A percentile compares a stretch with the other conserved stretches of the same genome.
Conservation (phyloP, 2,797 vertebrate genomes). For the Knipowitschia caucasica region DNA sequence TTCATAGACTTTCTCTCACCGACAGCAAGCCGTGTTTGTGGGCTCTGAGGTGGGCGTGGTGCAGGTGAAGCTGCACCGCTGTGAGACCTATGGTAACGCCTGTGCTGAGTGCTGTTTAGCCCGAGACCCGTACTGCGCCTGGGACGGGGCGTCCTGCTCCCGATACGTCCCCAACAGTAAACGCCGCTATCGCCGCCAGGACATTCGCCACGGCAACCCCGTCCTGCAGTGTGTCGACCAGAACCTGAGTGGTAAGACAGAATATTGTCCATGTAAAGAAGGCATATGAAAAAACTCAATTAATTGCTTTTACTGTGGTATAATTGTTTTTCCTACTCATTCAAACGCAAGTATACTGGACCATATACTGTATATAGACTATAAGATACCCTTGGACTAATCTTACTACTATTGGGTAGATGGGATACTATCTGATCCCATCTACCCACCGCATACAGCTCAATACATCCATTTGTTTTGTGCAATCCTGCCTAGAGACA, state of each 20-base stretch:
- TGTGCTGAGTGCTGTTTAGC: conserved; percentile 95
- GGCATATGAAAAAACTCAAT: too few species aligned
- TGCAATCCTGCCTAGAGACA: too few species aligned
- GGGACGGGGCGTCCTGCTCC: conserved; percentile 85
- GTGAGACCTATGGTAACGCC: conserved; percentile 86
- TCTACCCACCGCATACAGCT: too few species aligned
- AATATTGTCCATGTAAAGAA: too few species aligned
- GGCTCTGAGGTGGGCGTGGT: conserved; percentile 83
- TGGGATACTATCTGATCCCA: too few species aligned
- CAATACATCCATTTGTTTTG: too few species aligned
- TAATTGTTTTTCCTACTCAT: too few species aligned
- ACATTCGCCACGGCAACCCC: conserved; percentile 81
- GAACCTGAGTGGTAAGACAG: conserved; percentile 78
- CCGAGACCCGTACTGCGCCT: conserved; percentile 91
- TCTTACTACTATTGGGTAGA: too few species aligned
- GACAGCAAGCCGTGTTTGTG: conserved; percentile 86
- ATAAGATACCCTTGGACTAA: too few species aligned
- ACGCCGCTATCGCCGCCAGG: conserved; percentile 85
- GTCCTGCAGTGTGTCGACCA: conserved; percentile 87
- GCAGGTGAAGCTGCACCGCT: conserved; percentile 85
- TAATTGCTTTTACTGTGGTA: too few species aligned
- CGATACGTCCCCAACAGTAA: conserved; percentile 77
- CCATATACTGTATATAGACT: too few species aligned
- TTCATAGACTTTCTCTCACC: not conserved
- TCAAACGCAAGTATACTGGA: too few species aligned